Base-by-base conservation (phyloP, 2,113 vertebrate species). In the Saimiri boliviensis region DNA sequence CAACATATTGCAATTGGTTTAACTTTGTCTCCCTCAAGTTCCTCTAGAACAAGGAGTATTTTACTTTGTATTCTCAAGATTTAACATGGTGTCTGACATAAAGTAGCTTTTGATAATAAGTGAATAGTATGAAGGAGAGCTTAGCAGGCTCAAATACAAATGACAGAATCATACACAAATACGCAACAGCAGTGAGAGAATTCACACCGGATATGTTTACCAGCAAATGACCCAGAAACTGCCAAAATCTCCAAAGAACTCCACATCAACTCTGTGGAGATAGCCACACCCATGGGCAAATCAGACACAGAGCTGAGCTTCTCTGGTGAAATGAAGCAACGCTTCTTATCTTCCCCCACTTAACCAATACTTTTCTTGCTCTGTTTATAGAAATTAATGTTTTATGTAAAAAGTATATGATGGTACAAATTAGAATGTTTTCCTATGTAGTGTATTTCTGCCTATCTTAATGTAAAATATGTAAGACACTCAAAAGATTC, bases 161-260 rank as follows among this genome's bases (percentile, higher is more conserved):
- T 8, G 71, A 70, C 27, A 81, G 60, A 80, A 52, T 47, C 42
- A 10, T 8, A 63, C 20, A 42, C 25, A 5, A 32, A 54, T 17
- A 37, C 1, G 45, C 73, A 66, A n/a, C 9, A 32, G 12, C 30
- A 27, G n/a, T 35, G 16, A 93, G 60, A 63, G 74, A 32, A 32
- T 42, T 83, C 93, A 86, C 12, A 3, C 12, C 63, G 19, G 40
- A 40, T 76, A 60, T 58, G 49, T 76, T 93, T 93, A 80, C 30
- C 54, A 60, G 30, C 45, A 77, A 63, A 56, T 14, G 49, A 90
- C 84, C 90, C 73, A 95, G 82, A 95, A 95, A 90, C 74, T 92
- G 77, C 68, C 95, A 73, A 25, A 45, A 79, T 83, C 35, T 79
- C 68, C 86, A 84, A 86, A 73, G 63, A 91, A 81, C 54, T 83